Conservation (phyloP, 2,888 invertebrate species). For the Ceriagrion tenellum region DNA sequence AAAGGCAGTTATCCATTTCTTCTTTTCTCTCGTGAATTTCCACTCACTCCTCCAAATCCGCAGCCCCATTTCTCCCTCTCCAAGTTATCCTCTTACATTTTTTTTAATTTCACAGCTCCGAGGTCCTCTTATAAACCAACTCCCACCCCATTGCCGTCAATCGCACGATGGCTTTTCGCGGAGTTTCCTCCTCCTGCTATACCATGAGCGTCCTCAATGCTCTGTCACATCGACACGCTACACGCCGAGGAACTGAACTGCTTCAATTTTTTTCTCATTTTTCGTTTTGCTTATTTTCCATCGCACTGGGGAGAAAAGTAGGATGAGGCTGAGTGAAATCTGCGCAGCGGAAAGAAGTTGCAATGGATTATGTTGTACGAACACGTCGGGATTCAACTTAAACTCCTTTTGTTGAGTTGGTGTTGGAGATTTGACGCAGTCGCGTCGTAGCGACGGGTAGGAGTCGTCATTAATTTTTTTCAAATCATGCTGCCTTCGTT, state of each 20-base stretch:
- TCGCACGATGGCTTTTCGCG: slow-evolving; percentile 20
- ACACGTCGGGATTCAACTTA: neutral
- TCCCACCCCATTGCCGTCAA: neutral
- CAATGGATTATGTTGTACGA: neutral
- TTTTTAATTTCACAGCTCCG: slow-evolving; percentile 52
- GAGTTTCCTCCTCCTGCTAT: neutral
- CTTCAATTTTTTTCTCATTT: neutral
- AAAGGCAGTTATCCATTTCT: neutral
- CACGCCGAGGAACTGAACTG: neutral
- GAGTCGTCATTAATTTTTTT: no score
- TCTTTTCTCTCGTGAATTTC: no score
- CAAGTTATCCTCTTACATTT: slow-evolving; percentile 31
- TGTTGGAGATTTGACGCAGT: no score
- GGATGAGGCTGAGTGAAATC: neutral
- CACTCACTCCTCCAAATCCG: neutral
- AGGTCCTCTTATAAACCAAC: neutral
- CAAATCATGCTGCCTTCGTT: no score
- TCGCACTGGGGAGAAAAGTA: neutral
- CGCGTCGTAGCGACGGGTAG: no score
- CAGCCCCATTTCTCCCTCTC: neutral
- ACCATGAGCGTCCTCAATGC: slow-evolving; percentile 18
- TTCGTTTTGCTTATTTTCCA: slow-evolving; percentile 11
- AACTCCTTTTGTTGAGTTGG: no score
- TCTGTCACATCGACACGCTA: slow-evolving; percentile 31
- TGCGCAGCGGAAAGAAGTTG: no score